Percentiles rank a stretch among this genome's conserved stretches.
These are phyloP conservation scores for Steinernema carpocapsae DNA, from an alignment of 2,888 invertebrate species.

Conservation along the genomic window DNA sequence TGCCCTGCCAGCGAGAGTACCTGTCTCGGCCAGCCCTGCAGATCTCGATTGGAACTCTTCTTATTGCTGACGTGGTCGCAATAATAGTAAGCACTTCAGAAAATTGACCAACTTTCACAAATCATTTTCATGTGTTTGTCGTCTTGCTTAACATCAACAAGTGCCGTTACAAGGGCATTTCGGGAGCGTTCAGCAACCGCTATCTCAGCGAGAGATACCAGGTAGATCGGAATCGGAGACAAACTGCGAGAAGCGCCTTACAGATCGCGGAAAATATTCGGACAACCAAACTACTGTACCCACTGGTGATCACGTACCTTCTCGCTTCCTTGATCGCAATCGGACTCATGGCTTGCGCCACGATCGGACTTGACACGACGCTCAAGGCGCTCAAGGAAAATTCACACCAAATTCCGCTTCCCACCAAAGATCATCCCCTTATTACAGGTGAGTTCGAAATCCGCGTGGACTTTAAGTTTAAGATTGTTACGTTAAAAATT, in stretches of 20 bases:
- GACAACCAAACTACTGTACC: slow-evolving; percentile 35
- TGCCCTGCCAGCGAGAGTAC: slow-evolving; percentile 31
- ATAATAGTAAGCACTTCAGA: slow-evolving; percentile 34
- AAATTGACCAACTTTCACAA: neutral
- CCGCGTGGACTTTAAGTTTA: too few species aligned
- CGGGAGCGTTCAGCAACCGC: slow-evolving; percentile 13
- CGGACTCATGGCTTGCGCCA: slow-evolving; percentile 18
- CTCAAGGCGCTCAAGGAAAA: neutral
- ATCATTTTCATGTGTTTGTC: slow-evolving; percentile 31
- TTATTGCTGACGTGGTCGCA: slow-evolving; percentile 24
- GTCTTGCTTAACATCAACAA: slow-evolving; percentile 34
- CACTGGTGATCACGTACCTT: slow-evolving; percentile 36
- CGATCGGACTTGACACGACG: neutral
- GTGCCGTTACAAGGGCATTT: slow-evolving; percentile 17
- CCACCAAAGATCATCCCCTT: slow-evolving; percentile 25
- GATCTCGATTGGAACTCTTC: slow-evolving; percentile 35
- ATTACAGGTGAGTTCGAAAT: slow-evolving; percentile 29
- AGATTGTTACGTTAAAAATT: too few species aligned
- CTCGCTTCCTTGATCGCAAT: slow-evolving; percentile 30
- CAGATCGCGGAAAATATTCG: slow-evolving; percentile 38
- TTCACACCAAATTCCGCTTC: too few species aligned
- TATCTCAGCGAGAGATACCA: slow-evolving; percentile 37
- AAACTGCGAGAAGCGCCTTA: neutral
- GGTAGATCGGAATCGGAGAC: neutral
- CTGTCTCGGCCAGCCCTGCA: slow-evolving; percentile 14